Conservation (phyloP, 2,888 invertebrate species). For the Clusia tigrina region DNA sequence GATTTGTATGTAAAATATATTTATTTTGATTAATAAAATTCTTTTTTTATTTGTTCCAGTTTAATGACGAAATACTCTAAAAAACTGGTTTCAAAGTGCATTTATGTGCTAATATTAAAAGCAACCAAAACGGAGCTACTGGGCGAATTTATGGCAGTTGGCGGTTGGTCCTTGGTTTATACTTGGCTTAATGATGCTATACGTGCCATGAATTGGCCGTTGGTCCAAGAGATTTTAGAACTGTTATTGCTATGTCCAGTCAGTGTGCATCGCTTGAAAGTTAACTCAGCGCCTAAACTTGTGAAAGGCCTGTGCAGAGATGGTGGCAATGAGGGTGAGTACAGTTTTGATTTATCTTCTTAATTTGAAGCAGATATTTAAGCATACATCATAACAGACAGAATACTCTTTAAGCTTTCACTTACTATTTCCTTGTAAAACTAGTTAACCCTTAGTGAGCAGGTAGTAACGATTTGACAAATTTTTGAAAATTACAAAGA, state of each 20-base stretch:
- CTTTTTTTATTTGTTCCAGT: conserved; percentile 68
- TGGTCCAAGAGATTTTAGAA: conserved; percentile 86
- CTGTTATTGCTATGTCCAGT: conserved; percentile 87
- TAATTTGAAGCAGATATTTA: too few relatives aligned
- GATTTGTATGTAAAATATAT: background rate
- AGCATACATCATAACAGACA: too few relatives aligned
- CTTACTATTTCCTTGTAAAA: too few relatives aligned
- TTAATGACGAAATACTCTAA: conserved; percentile 96
- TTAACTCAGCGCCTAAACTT: conserved; percentile 90
- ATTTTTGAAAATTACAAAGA: too few relatives aligned
- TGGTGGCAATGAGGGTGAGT: conserved; percentile 81
- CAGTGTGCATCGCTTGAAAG: conserved; percentile 87
- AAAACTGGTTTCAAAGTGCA: conserved; percentile 94
- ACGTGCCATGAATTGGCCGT: conserved; percentile 82
- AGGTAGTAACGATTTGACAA: too few relatives aligned
- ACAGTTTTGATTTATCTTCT: conserved; percentile 22
- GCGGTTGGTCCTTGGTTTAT: conserved; percentile 91
- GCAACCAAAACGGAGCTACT: conserved; percentile 84
- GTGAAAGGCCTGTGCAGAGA: conserved; percentile 88
- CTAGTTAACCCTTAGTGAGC: too few relatives aligned
- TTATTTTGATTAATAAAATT: conserved; percentile 8
- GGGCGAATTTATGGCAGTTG: conserved; percentile 87
- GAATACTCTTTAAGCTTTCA: too few relatives aligned
- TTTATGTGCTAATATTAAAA: conserved; percentile 91
- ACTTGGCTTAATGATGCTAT: conserved; percentile 91